Percentiles rank a stretch among this genome's conserved stretches.
Evolutionary conservation across 2,888 invertebrate species (phyloP).

Genomic region (Caenorhabditis sp.): DNA sequence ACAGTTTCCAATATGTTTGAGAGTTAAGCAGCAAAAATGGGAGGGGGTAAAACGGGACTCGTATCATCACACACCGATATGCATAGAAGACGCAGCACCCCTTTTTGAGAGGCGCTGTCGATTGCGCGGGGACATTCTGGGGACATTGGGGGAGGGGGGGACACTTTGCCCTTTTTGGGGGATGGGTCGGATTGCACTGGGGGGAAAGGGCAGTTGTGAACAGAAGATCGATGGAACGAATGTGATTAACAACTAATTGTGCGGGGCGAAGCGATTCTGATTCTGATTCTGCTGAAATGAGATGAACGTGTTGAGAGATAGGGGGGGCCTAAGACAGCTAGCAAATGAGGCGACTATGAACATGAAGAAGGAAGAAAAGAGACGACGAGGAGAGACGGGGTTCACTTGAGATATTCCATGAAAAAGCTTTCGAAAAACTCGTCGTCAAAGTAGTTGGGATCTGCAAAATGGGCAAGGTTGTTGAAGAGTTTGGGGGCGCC

Average conservation of each 20-base stretch:
- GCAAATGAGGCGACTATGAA: slow-evolving; percentile 34
- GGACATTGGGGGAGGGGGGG: background rate
- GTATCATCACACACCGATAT: slow-evolving; percentile 36
- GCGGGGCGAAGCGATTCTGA: too few relatives aligned
- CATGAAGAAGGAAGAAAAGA: too few relatives aligned
- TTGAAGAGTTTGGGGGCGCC: too few relatives aligned
- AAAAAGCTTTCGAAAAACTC: slow-evolving; percentile 68
- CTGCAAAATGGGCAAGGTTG: too few relatives aligned
- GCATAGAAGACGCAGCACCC: slow-evolving; percentile 8
- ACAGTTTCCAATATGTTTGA: slow-evolving; percentile 36
- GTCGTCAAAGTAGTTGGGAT: slow-evolving; percentile 63
- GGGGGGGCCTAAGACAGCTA: slow-evolving; percentile 31
- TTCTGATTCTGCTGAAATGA: too few relatives aligned
- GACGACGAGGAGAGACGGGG: too few relatives aligned
- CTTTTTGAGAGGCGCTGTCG: background rate
- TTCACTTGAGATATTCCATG: slow-evolving; percentile 31
- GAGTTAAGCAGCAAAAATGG: too few relatives aligned
- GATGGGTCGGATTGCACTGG: slow-evolving; percentile 31
- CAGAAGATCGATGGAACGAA: slow-evolving; percentile 20
- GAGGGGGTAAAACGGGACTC: too few relatives aligned
- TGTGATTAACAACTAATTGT: slow-evolving; percentile 25
- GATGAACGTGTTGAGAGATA: background rate
- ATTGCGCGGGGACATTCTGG: background rate
- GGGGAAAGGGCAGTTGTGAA: slow-evolving; percentile 2
- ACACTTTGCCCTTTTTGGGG: too few relatives aligned